Evolutionary conservation across 64 coral and sea anemone genomes (phyloP), one percentile per base, ranked within the genome.

Genomic region (Platygyra sinensis): DNA sequence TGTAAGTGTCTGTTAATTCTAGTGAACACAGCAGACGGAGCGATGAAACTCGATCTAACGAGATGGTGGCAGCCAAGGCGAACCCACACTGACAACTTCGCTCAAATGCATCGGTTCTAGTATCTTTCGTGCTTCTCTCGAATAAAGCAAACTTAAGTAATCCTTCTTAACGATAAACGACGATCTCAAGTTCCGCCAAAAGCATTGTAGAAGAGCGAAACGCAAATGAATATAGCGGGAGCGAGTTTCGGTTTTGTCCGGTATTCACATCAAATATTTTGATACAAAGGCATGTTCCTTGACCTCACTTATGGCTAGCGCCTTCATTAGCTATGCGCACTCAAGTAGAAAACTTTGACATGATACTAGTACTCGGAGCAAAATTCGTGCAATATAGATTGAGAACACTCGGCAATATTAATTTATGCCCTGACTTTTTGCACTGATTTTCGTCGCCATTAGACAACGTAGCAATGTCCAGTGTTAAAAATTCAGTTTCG

Each of bases 1-100:
- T 14, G 22, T 27, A 51, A 11, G 62, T 85, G 62, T 71, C 32
- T 50, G 62, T 11, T 8, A 50, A 50, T 28, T 85, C 29, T 33
- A 62, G 2, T n/a, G 33, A 4, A 79, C 18, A 83, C 62, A 65
- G 65, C 32, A 65, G 54, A 81, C 55, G 10, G 60, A 46, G 17
- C 17, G 79, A 81, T 36, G 29, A 83, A 83, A 65, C 80, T 24
- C 60, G 80, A 83, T 83, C 65, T 69, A 69, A 69, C 59, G 31
- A 36, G 67, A 65, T 67, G n/a, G 22, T 69, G 65, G 65, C 65
- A n/a, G 65, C 25, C 76, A 24, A 14, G 76, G 36, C 80, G 16
- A 67, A 42, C 74, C 74, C 25, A 24, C 65, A 33, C 30, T 27
- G 12, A 38, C 19, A 85, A n/a, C 42, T 50, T 27, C 65, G 24